These are phyloP conservation scores for Thalassaphorura encarpata DNA, from an alignment of 1,140 invertebrate species.

Conservation along the genomic window DNA sequence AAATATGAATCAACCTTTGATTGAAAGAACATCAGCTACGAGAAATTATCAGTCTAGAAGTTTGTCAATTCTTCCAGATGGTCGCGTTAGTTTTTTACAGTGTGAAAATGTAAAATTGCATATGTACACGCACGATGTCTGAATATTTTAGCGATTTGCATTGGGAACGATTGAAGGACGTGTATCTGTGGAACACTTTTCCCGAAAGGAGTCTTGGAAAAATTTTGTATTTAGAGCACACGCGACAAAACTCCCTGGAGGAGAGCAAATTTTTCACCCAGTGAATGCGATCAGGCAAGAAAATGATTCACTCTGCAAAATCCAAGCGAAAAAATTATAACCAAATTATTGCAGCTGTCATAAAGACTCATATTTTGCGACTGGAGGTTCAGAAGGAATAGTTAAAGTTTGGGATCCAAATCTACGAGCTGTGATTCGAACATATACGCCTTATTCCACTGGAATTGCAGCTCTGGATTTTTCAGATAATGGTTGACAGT, in stretches of 20 bases:
- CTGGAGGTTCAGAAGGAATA: slow-evolving; percentile 11
- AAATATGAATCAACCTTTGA: not conserved
- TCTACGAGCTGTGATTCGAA: not conserved
- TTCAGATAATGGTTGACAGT: not conserved
- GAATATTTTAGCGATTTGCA: not conserved
- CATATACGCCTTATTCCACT: not conserved
- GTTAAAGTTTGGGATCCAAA: slow-evolving; percentile 10
- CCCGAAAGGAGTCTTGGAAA: not conserved
- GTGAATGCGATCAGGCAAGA: not conserved
- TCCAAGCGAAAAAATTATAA: too few species aligned
- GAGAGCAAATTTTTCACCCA: too few species aligned
- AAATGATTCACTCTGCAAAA: too few species aligned
- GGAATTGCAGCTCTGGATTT: slow-evolving; percentile 12
- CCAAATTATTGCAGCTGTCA: too few species aligned
- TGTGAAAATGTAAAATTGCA: too few species aligned
- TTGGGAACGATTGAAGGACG: not conserved
- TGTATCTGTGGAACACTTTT: not conserved
- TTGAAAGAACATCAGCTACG: not conserved
- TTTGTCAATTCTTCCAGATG: not conserved
- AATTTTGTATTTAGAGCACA: not conserved
- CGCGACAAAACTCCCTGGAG: too few species aligned
- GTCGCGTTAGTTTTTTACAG: too few species aligned
- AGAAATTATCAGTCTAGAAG: not conserved
- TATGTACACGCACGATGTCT: too few species aligned
- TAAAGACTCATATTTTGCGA: not conserved